Evolutionary conservation across 2,113 vertebrate species (phyloP).

Genomic region (Mormoops blainvillei): DNA sequence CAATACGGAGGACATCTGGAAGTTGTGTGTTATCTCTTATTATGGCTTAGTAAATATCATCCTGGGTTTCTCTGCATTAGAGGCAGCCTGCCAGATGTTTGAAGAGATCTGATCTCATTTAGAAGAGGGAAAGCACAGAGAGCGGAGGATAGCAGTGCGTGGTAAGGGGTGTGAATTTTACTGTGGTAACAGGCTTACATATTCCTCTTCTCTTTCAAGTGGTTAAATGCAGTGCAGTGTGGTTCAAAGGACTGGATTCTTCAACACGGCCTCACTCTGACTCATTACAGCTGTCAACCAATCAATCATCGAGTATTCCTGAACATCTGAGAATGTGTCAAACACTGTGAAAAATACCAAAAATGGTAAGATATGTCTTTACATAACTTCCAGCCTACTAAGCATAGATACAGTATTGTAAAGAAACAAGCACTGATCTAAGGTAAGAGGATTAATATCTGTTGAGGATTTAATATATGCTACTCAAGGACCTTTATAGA

Average conservation of each 20-base stretch:
- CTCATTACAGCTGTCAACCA: background rate
- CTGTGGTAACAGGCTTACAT: background rate
- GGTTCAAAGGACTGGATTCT: background rate
- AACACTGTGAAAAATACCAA: background rate
- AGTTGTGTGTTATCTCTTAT: constrained; percentile 26
- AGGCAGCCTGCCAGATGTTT: constrained; percentile 24
- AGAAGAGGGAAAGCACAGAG: background rate
- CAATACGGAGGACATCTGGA: background rate
- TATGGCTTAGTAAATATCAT: constrained; percentile 21
- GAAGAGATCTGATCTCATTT: background rate
- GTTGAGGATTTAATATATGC: background rate
- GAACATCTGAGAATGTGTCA: background rate
- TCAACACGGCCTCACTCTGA: background rate
- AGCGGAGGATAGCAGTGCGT: background rate
- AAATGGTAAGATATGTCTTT: background rate
- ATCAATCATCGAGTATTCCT: background rate
- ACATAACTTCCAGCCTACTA: background rate
- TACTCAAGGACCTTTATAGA: background rate
- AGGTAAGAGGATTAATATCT: background rate
- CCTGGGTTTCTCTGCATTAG: background rate
- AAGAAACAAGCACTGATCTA: background rate
- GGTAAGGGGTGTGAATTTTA: background rate
- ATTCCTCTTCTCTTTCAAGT: background rate
- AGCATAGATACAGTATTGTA: background rate
- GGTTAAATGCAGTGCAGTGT: background rate